Base-by-base conservation (phyloP, 1,140 invertebrate genomes). In the Papilio polyxenes region DNA sequence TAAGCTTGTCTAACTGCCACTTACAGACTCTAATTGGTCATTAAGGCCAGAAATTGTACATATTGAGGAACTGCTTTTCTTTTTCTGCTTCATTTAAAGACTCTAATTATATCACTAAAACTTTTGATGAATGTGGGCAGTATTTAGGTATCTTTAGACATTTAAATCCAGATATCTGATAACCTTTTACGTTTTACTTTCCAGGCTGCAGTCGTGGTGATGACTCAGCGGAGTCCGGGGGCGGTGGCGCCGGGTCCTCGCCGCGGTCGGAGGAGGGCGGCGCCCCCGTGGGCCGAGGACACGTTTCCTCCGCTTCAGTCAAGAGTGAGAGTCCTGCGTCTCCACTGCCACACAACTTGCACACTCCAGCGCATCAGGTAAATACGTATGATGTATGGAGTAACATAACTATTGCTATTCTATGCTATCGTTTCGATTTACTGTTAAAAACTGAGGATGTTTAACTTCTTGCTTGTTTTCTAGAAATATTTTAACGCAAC, bases 241-340 rank as follows among this genome's bases (percentile, higher is more conserved):
- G 96, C 51, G 95, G 96, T 44, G 95, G 96, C 17, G 96, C 96
- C 1, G 97, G 97, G 48, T 97, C 97, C 7, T 98, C 97, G 69
- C 98, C 97, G 17, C 95, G 97, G 80, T 98, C 97, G 82, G 98
- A 98, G 87, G 98, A 98, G 89, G 95, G 97, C 85, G 96, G 96
- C 79, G 95, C 95, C 53, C 88, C 90, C 0, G n/a, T 89, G 0
- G 89, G 87, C 0, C 75, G 92, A 69, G 96, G 96, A 1, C 98
- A 98, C 89, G 97, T 97, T 0, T 98, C 97, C 1, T 98, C 98
- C 87, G 98, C 98, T 0, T 98, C 97, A 82, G 97, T 98, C 65
- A 98, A 98, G 92, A 98, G 97, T 20, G 98, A 98, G 91, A 94
- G 93, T 62, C 93, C 93, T 6, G 93, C 93, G 0, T 93, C 92